Base-by-base conservation (phyloP, 2,113 vertebrate species). In the Terrapene triunguis region DNA sequence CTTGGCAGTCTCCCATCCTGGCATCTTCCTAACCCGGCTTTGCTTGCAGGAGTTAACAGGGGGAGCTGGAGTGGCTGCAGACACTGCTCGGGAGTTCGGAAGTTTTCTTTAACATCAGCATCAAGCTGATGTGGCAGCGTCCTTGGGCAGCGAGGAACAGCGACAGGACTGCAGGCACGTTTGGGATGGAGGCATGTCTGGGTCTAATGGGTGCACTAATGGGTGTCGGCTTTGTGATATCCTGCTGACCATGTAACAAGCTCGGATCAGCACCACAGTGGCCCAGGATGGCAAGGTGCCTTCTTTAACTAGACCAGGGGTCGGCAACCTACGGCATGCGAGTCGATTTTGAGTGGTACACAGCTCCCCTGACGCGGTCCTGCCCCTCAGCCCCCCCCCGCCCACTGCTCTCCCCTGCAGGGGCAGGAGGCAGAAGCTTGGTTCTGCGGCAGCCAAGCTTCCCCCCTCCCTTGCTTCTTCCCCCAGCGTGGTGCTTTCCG, bases 251-350 rank as follows among this genome's bases (percentile, higher is more conserved):
- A 0, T 79, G 85, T 83, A 83, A 54, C 65, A 19, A 87, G 69
- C 2, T 0, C 2, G 54, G 85, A 57, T 6, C 2, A 0, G 38
- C 32, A 24, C 44, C 25, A 6, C 25, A 2, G 50, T 0, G 1
- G 10, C 69, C 7, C 62, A 94, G 76, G 0, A 1, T 0, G 0
- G 3, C 0, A 1, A 57, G 91, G 78, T 51, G 47, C 0, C 80
- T 55, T 16, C 24, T 9, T 83, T 32, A 10, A 24, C 55, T 25
- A 90, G 19, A 0, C 0, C 44, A 44, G 44, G 44, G 44, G 44
- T 44, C 6, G 5, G 44, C 5, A 44, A 44, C 44, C 44, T 44
- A 44, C 5, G 44, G 44, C 44, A 44, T 6, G 44, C 44, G 6
- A 44, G 44, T 6, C 44, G 44, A 44, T 44, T 44, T 44, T 44